A percentile compares a stretch with the other conserved stretches of the same genome.
phyloP scores from a whole-genome alignment of 2,113 vertebrate species.

The Dascyllus trimaculatus region DNA sequence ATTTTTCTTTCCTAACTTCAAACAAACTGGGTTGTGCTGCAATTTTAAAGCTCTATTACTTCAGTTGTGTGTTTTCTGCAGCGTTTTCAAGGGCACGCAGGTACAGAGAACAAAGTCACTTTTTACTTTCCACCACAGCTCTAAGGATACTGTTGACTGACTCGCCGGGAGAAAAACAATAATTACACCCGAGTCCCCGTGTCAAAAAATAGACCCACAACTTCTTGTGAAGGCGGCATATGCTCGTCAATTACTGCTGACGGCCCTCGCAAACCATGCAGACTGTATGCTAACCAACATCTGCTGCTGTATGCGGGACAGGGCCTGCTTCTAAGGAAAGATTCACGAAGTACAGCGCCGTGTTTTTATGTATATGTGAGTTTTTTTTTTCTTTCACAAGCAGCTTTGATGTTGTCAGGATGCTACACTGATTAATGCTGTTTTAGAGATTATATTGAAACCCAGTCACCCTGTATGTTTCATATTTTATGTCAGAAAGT shows the following conservation, averaged over 20 bases:
- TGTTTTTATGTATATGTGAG: too few species aligned
- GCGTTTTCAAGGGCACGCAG: neutral
- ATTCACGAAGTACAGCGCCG: neutral
- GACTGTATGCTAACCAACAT: conserved; percentile 16
- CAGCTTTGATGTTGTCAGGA: neutral
- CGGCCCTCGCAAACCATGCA: conserved; percentile 9
- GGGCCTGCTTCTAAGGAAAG: neutral
- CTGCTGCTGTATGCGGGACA: neutral
- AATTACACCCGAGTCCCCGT: neutral
- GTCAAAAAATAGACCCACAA: neutral
- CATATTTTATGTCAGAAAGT: neutral
- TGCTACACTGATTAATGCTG: neutral
- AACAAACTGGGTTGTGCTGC: neutral
- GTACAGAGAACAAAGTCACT: too few species aligned
- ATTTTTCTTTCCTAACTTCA: neutral
- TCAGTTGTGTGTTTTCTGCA: too few species aligned
- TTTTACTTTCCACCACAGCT: neutral
- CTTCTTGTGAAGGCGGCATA: neutral
- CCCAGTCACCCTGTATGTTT: neutral
- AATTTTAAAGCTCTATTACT: neutral
- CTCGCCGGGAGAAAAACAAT: neutral
- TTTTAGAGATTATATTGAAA: neutral
- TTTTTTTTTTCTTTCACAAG: neutral
- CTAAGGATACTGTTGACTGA: conserved; percentile 6
- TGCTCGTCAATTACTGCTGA: conserved; percentile 26